Percentiles rank a stretch among this genome's conserved stretches.
Conservation (phyloP, 2,797 vertebrate species). For the Falco peregrinus region DNA sequence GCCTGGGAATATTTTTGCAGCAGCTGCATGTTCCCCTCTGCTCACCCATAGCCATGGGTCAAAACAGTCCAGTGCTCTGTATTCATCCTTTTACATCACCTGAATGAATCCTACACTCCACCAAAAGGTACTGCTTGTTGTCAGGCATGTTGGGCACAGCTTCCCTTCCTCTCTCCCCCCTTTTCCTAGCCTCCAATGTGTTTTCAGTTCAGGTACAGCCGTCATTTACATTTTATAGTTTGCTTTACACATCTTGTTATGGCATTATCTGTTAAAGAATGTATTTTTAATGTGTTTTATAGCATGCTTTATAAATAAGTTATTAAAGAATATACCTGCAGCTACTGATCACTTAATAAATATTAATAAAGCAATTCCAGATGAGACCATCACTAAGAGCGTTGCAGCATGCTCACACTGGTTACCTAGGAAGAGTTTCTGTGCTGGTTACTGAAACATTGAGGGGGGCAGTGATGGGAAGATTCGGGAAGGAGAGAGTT, state of each 20-base stretch:
- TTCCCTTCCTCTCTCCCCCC: neutral
- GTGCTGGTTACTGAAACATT: neutral
- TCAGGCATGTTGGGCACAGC: neutral
- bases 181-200: neutral
- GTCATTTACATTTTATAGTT: constrained; percentile 50
- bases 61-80: neutral
- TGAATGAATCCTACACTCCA: fast-evolving
- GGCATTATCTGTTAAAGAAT: constrained; percentile 76
- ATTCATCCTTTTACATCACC: neutral
- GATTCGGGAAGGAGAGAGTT: neutral
- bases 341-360: constrained; percentile 76
- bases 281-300: constrained; percentile 81
- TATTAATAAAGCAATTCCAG: constrained; percentile 77
- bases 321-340: constrained; percentile 75
- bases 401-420: neutral
- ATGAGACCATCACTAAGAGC: constrained; percentile 56
- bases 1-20: neutral
- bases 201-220: constrained; percentile 14
- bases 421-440: constrained; percentile 29
- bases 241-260: constrained; percentile 63
- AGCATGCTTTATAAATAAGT: constrained; percentile 76
- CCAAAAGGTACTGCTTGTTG: neutral
- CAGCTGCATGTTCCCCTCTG: fast-evolving
- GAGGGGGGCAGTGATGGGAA: neutral
- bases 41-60: neutral